These are phyloP conservation scores for Scomber japonicus DNA, from an alignment of 2,113 vertebrate genomes.

Conservation along the genomic window DNA sequence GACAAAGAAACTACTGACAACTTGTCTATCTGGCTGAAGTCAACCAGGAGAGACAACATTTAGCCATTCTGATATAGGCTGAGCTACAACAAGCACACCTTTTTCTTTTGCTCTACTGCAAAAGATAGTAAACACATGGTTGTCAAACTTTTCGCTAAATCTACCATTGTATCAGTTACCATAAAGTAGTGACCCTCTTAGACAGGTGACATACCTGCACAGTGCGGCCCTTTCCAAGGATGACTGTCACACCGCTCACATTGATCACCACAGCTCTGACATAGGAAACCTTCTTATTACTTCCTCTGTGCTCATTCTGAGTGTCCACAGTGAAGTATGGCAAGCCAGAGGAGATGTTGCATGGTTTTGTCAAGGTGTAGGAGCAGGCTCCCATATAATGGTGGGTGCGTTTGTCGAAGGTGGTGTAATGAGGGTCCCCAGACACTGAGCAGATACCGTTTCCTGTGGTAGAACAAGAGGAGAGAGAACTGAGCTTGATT, in stretches of 20 bases:
- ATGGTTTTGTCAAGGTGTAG: slow-evolving; percentile 89
- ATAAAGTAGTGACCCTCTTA: background rate
- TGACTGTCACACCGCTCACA: slow-evolving; percentile 77
- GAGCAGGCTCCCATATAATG: slow-evolving; percentile 93
- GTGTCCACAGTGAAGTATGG: slow-evolving; percentile 88
- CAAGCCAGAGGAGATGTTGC: slow-evolving; percentile 76
- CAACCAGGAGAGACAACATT: too few species aligned
- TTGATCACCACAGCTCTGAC: slow-evolving; percentile 87
- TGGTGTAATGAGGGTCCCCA: slow-evolving; percentile 87
- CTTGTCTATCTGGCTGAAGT: too few species aligned
- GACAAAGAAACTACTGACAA: too few species aligned
- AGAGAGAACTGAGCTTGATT: background rate
- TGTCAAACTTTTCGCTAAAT: too few species aligned
- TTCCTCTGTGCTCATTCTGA: slow-evolving; percentile 89
- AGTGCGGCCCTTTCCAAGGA: slow-evolving; percentile 87
- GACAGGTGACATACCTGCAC: slow-evolving; percentile 84
- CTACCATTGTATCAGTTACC: too few species aligned
- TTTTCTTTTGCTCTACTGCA: too few species aligned
- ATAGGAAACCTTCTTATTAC: slow-evolving; percentile 88
- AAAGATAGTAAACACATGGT: too few species aligned
- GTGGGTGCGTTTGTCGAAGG: slow-evolving; percentile 84
- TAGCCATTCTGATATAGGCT: too few species aligned
- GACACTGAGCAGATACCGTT: slow-evolving; percentile 76
- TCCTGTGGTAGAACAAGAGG: slow-evolving; percentile 41
- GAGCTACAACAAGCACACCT: too few species aligned